Evolutionary conservation across 1,140 invertebrate genomes (phyloP), one percentile per base, ranked within the genome.

Genomic region (Dreissena rostriformis): DNA sequence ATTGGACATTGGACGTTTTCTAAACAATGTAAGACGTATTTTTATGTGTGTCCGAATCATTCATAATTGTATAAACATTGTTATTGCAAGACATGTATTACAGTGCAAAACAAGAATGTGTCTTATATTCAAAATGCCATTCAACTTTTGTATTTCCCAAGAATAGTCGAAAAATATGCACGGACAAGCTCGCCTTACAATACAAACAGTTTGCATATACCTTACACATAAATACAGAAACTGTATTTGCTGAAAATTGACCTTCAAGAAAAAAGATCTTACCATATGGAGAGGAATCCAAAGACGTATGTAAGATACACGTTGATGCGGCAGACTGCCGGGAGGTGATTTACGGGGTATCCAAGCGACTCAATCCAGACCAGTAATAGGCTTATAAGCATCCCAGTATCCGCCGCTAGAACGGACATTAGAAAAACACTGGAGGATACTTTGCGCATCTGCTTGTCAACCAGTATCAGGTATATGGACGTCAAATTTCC

Each of bases 211-310:
- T n/a, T n/a, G n/a, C n/a, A n/a, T n/a, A n/a, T n/a, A n/a, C n/a
- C n/a, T n/a, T n/a, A n/a, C n/a, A n/a, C n/a, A n/a, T n/a, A n/a
- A n/a, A n/a, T n/a, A n/a, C n/a, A n/a, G n/a, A n/a, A n/a, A n/a
- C n/a, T n/a, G n/a, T n/a, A n/a, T 12, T 63, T n/a, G 49, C 4
- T 39, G 2, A 5, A n/a, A 5, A 39, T 39, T 5, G 4, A 5
- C 39, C 2, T 2, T 39, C 8, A 2, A 39, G 39, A 39, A 39
- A 39, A 39, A 39, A 39, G 39, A 39, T 28, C 76, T 52, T 68
- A 81, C 96, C 97, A 97, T 0, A 96, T 96, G 86, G 96, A 97
- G 24, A 96, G 93, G 88, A 96, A 96, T 88, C 96, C 95, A 78
- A 95, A 96, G 49, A 96, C 95, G 84, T 95, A 95, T 66, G 95